phyloP scores from a whole-genome alignment of 2,797 vertebrate genomes.

The Neopelma chrysocephalum region DNA sequence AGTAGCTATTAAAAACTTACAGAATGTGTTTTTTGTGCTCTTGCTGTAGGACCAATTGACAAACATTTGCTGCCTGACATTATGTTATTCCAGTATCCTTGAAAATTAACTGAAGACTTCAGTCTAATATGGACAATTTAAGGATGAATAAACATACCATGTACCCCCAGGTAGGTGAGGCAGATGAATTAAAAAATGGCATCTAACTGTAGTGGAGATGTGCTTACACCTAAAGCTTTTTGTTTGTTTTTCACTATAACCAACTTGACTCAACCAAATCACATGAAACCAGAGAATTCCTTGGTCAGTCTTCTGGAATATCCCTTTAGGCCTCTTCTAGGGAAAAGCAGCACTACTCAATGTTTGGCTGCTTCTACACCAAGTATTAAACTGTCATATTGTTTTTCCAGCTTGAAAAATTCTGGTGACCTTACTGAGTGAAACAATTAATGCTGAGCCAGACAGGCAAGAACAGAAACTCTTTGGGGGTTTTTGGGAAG shows the following conservation, averaged over 20 bases:
- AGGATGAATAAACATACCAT: neutral
- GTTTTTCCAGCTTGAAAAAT: constrained; percentile 1
- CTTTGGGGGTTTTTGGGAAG: neutral
- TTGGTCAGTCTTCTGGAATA: neutral
- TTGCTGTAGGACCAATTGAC: neutral
- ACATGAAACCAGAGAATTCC: neutral
- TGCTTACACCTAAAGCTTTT: neutral
- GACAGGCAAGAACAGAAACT: neutral
- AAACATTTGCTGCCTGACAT: neutral
- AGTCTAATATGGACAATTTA: neutral
- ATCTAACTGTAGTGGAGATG: neutral
- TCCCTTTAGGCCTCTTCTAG: neutral
- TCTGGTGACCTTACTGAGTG: neutral
- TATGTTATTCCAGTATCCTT: neutral
- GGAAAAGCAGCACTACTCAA: neutral
- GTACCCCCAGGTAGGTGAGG: neutral
- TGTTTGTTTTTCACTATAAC: neutral
- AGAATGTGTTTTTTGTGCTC: neutral
- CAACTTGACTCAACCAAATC: neutral
- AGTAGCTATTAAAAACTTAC: constrained; percentile 3
- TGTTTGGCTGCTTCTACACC: neutral
- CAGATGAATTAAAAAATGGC: neutral
- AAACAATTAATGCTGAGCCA: neutral
- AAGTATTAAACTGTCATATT: constrained; percentile 10
- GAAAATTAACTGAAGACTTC: neutral